Base-by-base conservation (phyloP, 2,113 vertebrate genomes). In the Odocoileus virginianus region DNA sequence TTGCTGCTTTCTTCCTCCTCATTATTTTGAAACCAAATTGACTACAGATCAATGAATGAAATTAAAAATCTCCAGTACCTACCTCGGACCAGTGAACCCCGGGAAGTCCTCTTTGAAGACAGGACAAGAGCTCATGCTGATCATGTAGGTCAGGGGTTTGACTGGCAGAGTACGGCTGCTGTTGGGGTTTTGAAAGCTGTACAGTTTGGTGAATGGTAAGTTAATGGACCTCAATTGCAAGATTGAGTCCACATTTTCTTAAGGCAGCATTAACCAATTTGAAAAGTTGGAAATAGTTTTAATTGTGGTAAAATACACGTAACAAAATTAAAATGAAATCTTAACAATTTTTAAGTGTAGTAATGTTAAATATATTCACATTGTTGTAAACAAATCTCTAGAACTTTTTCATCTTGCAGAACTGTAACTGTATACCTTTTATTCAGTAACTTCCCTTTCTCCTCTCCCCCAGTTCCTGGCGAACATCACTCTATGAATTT, bases 101-200 rank as follows among this genome's bases (percentile, higher is more conserved):
- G 99, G 1, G 99, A 99, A 99, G 99, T 99, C 91, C 99, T 99
- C 96, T 99, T 99, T 93, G 99, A 99, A 98, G 99, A 99, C 88
- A 99, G 99, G 97, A 99, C 99, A 0, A 99, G 99, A 98, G 99
- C 99, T 50, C 99, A 99, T 0, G 99, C 99, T 2, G 99, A 99
- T 97, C 99, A 99, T 0, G 99, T 99, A 45, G 99, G 99, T 17
- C 99, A 99, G 96, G 99, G 99, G 84, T 99, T 99, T 97, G 99
- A 99, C 99, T 99, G 99, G 99, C 99, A 99, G 99, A 99, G 99
- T 98, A 99, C 99, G 0, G 99, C 99, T 27, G 99, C 99, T 36
- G 99, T 99, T 0, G 99, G 99, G 1, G 99, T 99, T 21, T 99
- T 99, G 97, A 99, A 99, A 98, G 99, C 99, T 6, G 99, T 99